Evolutionary conservation across 1,140 invertebrate species (phyloP).

Genomic region (Colletes latitarsis): DNA sequence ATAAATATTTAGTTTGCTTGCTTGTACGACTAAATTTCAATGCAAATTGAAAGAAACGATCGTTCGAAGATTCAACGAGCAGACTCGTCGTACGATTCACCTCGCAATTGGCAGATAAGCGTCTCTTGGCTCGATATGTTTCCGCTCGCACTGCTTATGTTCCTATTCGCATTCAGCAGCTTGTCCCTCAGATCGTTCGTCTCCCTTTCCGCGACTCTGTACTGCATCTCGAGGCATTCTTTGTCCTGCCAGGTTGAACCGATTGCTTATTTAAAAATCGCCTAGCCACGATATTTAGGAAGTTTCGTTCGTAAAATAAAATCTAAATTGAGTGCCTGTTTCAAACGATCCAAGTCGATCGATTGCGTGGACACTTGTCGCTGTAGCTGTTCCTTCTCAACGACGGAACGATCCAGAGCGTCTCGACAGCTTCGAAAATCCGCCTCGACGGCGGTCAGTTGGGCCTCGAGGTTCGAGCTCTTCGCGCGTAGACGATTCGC

Average conservation of each 20-base stretch:
- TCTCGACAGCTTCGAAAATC: conserved; percentile 86
- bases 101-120: conserved; percentile 85
- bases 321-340: conserved; percentile 73
- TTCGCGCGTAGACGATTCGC: conserved; percentile 81
- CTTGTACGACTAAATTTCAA: too few species aligned
- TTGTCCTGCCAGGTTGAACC: conserved; percentile 82
- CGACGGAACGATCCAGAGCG: conserved; percentile 83
- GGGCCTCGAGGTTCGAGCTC: conserved; percentile 83
- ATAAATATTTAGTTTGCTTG: too few species aligned
- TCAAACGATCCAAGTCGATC: conserved; percentile 85
- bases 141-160: conserved; percentile 84
- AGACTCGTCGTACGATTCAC: conserved; percentile 72
- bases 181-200: conserved; percentile 86
- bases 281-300: neutral
- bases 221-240: conserved; percentile 85
- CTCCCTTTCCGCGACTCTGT: conserved; percentile 85
- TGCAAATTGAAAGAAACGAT: neutral
- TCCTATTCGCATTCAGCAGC: conserved; percentile 83
- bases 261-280: neutral
- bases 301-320: too few species aligned
- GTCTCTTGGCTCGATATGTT: conserved; percentile 86
- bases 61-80: neutral
- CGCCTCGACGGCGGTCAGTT: conserved; percentile 84
- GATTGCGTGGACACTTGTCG: conserved; percentile 85
- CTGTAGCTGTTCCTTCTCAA: conserved; percentile 87